Base-by-base conservation (phyloP, 37 sponge, comb jelly and placozoan genomes). In the Spongilla lacustris region DNA sequence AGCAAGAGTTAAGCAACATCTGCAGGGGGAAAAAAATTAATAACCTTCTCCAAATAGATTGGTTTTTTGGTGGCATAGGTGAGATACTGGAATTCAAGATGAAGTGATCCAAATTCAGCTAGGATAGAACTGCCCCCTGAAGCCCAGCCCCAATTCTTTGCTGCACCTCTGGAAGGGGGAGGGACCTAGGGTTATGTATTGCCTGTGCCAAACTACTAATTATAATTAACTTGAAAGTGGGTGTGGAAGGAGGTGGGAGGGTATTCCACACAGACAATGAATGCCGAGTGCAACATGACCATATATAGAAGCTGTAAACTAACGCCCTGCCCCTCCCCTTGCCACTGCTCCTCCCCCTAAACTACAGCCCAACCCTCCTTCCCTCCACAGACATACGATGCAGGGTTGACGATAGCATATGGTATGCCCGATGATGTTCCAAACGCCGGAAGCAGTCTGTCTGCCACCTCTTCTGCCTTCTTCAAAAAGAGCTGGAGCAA, bases 81-180 rank as follows among this genome's bases (percentile, higher is more conserved):
- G 68, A 97, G 89, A 69, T 97, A 97, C 71, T 86, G 85, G 58
- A 93, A 97, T 73, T 97, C 97, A 34, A 97, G 77, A 69, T 97
- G 97, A 9, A 97, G 89, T 0, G 97, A 89, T 35, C 97, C 97
- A 87, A 97, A 87, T 83, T 97, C 97, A 5, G 97, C 90, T n/a
- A 97, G 79, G 35, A 97, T 83, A 28, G 95, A 92, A 13, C 83
- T 78, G 0, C 93, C 93, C 68, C 97, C 97, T 37, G 91, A 87
- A 13, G 97, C 97, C 97, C 97, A 97, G 22, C 88, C 88, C 97
- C 97, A 97, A 78, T 95, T 97, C 76, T 89, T 93, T 33, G 74
- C 72, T 3, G 38, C 28, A 66, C 87, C 87, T 25, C 90, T 93
- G 86, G 26, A 71, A 19, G 36, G n/a, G n/a, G n/a, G n/a, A n/a